These are phyloP conservation scores for Solea senegalensis DNA, from an alignment of 2,113 vertebrate genomes.

Conservation along the genomic window DNA sequence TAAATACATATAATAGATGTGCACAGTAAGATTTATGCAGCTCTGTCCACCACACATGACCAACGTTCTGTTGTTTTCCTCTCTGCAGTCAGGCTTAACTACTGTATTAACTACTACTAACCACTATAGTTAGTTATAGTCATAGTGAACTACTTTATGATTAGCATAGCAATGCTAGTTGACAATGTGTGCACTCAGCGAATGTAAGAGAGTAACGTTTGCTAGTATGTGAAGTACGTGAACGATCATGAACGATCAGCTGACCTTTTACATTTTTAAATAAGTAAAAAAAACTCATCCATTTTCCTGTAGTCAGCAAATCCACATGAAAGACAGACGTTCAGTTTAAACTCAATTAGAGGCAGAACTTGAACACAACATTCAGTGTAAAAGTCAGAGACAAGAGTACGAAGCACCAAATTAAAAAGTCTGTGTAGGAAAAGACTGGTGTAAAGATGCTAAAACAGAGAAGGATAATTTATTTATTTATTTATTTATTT, in stretches of 20 bases:
- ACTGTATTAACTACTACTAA: too few relatives aligned
- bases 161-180: too few relatives aligned
- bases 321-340: neutral
- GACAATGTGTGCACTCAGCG: too few relatives aligned
- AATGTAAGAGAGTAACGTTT: too few relatives aligned
- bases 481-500: too few relatives aligned
- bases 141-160: too few relatives aligned
- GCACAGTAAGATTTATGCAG: neutral
- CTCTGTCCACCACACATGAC: neutral
- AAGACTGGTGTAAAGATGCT: neutral
- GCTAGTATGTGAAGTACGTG: too few relatives aligned
- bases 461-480: neutral
- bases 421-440: neutral
- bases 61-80: neutral
- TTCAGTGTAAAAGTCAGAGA: too few relatives aligned
- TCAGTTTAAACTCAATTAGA: too few relatives aligned
- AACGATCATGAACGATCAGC: neutral
- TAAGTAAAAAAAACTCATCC: neutral
- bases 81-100: neutral
- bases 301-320: slow-evolving; percentile 1
- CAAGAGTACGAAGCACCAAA: too few relatives aligned
- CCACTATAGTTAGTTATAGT: too few relatives aligned
- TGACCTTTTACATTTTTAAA: neutral
- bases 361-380: too few relatives aligned
- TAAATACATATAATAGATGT: neutral